phyloP scores from a whole-genome alignment of 2,113 vertebrate species.

The Hemibates koningsi region DNA sequence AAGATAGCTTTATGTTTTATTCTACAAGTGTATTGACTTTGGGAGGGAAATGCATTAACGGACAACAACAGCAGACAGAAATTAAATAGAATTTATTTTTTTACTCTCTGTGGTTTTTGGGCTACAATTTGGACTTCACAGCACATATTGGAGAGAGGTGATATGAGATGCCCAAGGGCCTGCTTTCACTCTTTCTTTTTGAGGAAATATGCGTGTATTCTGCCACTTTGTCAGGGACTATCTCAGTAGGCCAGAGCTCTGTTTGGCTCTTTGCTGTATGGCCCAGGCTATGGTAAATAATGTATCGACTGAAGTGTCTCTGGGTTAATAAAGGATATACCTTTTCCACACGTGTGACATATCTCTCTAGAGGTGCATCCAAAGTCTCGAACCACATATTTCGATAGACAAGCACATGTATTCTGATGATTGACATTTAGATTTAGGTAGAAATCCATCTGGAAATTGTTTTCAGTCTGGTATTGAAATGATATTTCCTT shows the following conservation, averaged over 20 bases:
- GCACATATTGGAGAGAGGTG: constrained; percentile 18
- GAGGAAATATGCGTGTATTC: constrained; percentile 20
- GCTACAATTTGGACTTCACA: constrained; percentile 27
- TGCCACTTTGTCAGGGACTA: constrained; percentile 16
- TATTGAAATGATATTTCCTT: background rate
- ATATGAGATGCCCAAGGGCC: constrained; percentile 37
- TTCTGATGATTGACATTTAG: background rate
- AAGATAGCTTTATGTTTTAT: constrained; percentile 27
- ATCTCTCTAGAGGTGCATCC: background rate
- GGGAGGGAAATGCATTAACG: constrained; percentile 4
- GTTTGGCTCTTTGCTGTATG: background rate
- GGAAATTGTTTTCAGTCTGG: background rate
- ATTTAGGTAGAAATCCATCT: background rate
- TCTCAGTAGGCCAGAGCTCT: constrained; percentile 26
- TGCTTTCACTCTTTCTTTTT: constrained; percentile 23
- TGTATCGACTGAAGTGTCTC: constrained; percentile 37
- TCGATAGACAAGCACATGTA: background rate
- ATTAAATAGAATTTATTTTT: background rate
- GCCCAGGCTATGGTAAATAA: constrained; percentile 52
- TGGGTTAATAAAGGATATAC: constrained; percentile 40
- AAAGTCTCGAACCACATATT: background rate
- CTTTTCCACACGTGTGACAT: background rate
- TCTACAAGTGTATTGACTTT: constrained; percentile 5
- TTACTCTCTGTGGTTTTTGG: background rate
- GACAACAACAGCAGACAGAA: background rate